Base-by-base conservation (phyloP, 2,797 vertebrate genomes). In the Nasua narica region DNA sequence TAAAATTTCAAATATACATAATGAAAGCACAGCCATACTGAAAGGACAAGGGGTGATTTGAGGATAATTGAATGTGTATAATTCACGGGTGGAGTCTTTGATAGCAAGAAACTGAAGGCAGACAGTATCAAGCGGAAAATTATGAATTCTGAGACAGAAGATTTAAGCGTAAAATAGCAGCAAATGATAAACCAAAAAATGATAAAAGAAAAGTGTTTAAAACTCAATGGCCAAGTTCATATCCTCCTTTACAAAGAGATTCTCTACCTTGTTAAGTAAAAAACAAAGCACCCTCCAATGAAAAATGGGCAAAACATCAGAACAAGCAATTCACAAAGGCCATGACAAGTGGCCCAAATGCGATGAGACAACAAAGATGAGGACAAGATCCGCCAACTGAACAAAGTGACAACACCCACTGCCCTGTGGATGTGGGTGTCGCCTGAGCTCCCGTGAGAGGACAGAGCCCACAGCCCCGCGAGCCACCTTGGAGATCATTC, bases 391-490 rank as follows among this genome's bases (percentile, higher is more conserved):
- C 7, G 23, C 32, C 15, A 18, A 32, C 32, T 10, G 19, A 27
- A 58, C 54, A 23, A 16, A 46, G 10, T 19, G 10, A 4, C 1
- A 15, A 0, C 25, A 2, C 25, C 37, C 54, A 3, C 29, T 7
- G 29, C 52, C 0, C 14, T 9, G 1, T 23, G 14, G 18, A 50
- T 0, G 21, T 19, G 56, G 58, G 12, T 32, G 5, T 54, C 14
- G 16, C 58, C 1, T 2, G 12, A 4, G 25, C 25, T 35, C 12
- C 3, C 6, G 58, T 11, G n/a, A 52, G 23, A 62, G 18, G 5
- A 3, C 0, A 12, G 18, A 27, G 23, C 2, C 11, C 62, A 35
- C 65, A 46, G 88, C 62, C 35, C 52, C 19, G 8, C 1, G 0
- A 25, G 48, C 35, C 0, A 2, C 12, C 46, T 27, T 27, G 21